These are phyloP conservation scores for Pachydiplax longipennis DNA, from an alignment of 2,888 invertebrate species.

Conservation along the genomic window DNA sequence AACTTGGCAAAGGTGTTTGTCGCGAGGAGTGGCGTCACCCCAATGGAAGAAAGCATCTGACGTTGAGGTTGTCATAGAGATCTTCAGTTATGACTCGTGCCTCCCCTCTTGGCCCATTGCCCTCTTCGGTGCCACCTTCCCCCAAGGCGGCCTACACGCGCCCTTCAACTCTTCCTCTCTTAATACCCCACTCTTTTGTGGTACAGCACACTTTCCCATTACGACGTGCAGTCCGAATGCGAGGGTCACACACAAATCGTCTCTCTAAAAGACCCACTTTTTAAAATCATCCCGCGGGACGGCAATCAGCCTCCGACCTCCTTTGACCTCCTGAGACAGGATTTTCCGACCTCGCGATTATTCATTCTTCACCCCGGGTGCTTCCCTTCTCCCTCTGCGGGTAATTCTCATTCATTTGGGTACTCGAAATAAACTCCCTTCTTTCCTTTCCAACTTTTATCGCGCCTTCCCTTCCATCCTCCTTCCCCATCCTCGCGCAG, in stretches of 20 bases:
- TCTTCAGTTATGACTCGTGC: background rate
- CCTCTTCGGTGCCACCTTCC: background rate
- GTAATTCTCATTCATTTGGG: background rate
- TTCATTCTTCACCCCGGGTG: background rate
- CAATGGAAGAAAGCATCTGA: background rate
- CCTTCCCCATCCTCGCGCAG: background rate
- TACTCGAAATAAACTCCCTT: background rate
- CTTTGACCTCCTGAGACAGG: slow-evolving; percentile 13
- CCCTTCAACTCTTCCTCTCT: background rate
- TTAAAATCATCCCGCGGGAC: background rate
- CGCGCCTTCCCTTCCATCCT: background rate
- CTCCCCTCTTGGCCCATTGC: slow-evolving; percentile 2
- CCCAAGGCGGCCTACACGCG: background rate
- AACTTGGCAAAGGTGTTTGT: too few relatives aligned
- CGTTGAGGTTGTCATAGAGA: background rate
- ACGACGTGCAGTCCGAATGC: background rate
- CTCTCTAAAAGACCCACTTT: background rate
- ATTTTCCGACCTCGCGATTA: background rate
- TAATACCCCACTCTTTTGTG: background rate
- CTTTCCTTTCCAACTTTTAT: background rate
- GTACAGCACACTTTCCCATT: background rate
- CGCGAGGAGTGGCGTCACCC: background rate
- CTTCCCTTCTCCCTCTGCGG: background rate
- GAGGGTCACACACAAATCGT: background rate
- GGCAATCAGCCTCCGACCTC: background rate